phyloP scores from a whole-genome alignment of 1,140 invertebrate genomes.

The Sinonovacula constricta region DNA sequence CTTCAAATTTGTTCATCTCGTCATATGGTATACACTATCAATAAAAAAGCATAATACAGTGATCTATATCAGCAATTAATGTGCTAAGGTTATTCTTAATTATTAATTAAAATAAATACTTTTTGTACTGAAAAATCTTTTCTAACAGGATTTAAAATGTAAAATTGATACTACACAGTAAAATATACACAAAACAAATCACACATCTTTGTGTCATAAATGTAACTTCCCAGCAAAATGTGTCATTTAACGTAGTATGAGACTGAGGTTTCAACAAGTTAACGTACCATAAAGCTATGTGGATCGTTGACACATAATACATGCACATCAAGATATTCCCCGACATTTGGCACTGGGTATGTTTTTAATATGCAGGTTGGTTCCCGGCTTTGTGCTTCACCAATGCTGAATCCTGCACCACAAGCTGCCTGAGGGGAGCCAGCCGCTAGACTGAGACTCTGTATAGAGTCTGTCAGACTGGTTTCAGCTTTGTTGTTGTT shows the following conservation, averaged over 20 bases:
- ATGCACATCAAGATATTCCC: constrained; percentile 51
- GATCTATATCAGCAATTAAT: too few relatives aligned
- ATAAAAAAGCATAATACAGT: too few relatives aligned
- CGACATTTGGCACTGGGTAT: constrained; percentile 42
- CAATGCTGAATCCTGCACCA: constrained; percentile 2
- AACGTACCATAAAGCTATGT: constrained; percentile 58
- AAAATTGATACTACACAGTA: too few relatives aligned
- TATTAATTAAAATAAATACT: too few relatives aligned
- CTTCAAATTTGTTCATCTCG: constrained; percentile 20
- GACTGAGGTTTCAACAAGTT: too few relatives aligned
- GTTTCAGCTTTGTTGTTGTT: neutral
- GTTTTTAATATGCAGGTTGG: neutral
- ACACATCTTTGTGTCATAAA: too few relatives aligned
- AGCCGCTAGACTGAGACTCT: neutral
- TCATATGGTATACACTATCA: constrained; percentile 43
- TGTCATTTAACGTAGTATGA: too few relatives aligned
- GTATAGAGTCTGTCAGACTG: neutral
- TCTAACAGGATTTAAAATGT: too few relatives aligned
- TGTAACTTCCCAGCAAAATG: too few relatives aligned
- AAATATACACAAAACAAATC: too few relatives aligned
- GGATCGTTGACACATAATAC: constrained; percentile 44
- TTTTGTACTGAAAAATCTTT: too few relatives aligned
- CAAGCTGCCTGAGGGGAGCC: neutral
- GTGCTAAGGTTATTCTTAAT: too few relatives aligned
- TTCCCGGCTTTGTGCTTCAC: neutral